A percentile compares a stretch with the other conserved stretches of the same genome.
Conservation (phyloP, 2,113 vertebrate species). For the Scatophagus argus region DNA sequence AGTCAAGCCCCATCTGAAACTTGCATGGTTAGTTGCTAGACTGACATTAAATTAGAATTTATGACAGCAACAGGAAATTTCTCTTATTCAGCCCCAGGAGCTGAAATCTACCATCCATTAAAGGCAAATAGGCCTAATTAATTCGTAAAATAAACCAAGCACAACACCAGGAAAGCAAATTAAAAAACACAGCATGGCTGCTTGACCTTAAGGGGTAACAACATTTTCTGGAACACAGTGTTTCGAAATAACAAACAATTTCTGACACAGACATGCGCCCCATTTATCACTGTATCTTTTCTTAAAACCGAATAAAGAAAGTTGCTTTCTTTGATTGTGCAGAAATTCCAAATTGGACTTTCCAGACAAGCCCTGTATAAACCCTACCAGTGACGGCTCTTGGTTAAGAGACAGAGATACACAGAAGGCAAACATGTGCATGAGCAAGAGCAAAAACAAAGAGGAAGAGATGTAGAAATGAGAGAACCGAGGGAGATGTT, state of each 20-base stretch:
- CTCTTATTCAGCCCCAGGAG: neutral
- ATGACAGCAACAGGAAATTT: neutral
- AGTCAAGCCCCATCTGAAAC: neutral
- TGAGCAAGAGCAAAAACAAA: constrained; percentile 25
- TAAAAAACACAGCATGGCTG: neutral
- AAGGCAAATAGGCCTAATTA: constrained; percentile 12
- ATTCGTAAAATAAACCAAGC: constrained; percentile 22
- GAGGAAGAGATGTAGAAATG: constrained; percentile 17
- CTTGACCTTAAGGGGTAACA: neutral
- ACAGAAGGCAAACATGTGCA: constrained; percentile 32
- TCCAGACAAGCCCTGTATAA: neutral
- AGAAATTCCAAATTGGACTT: constrained; percentile 28
- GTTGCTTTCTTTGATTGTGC: constrained; percentile 21
- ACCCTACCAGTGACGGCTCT: constrained; percentile 1
- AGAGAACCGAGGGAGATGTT: constrained; percentile 21
- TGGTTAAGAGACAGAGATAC: constrained; percentile 13
- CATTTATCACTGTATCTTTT: neutral
- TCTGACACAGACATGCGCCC: neutral
- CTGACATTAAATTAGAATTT: neutral
- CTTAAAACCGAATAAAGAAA: constrained; percentile 13
- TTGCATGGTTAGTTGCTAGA: neutral
- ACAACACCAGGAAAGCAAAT: neutral
- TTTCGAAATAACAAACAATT: neutral
- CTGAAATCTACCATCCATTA: neutral
- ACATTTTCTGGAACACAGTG: neutral